Evolutionary conservation across 2,888 invertebrate genomes (phyloP).

Genomic region (Perithous albicinctus): DNA sequence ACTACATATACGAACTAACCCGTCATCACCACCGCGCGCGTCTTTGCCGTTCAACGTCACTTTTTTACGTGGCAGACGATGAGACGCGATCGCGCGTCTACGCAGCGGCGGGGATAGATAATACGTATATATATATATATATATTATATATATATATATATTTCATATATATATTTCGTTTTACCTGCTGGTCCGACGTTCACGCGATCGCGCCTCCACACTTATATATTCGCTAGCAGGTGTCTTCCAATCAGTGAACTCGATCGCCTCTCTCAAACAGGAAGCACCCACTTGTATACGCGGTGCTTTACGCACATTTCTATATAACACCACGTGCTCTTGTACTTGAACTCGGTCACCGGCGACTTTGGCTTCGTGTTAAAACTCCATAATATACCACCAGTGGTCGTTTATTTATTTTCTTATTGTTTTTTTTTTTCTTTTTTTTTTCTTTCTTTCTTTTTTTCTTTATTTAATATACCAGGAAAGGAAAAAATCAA

Average conservation of each 20-base stretch:
- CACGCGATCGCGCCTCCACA: constrained; percentile 30
- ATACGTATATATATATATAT: neutral
- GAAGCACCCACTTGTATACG: neutral
- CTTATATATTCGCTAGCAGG: constrained; percentile 34
- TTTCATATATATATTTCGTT: too few species aligned
- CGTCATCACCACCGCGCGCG: neutral
- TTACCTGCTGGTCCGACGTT: neutral
- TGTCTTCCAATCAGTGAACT: constrained; percentile 23
- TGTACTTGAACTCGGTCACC: too few species aligned
- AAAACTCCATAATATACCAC: too few species aligned
- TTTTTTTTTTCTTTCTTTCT: neutral
- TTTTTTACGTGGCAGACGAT: constrained; percentile 37
- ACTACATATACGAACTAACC: too few species aligned
- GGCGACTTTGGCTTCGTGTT: too few species aligned
- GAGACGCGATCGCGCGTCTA: constrained; percentile 23
- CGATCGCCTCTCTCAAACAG: constrained; percentile 5
- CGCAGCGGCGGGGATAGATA: constrained; percentile 2
- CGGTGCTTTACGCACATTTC: neutral
- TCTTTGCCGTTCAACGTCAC: constrained; percentile 33
- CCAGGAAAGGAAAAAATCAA: neutral
- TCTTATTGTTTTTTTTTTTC: neutral
- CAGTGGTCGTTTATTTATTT: neutral
- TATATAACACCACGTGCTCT: constrained; percentile 7
- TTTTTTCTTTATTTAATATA: neutral
- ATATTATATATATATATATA: too few species aligned